Evolutionary conservation across 92 coral and sea anemone genomes (phyloP).

Genomic region (Epizoanthus illoricatus): DNA sequence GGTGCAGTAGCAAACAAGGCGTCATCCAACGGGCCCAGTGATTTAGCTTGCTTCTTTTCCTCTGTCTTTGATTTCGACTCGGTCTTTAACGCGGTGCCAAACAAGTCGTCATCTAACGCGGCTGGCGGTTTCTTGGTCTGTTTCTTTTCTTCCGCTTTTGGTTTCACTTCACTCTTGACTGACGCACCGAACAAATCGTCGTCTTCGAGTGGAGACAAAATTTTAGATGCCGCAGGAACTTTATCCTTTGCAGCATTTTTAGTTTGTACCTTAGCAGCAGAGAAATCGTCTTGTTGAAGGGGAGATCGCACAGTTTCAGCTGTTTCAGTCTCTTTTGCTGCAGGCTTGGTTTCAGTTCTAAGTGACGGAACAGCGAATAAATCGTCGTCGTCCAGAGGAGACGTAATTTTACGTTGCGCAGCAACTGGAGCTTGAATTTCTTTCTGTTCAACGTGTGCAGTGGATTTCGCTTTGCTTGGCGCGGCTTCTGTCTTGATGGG

Average conservation of each 20-base stretch:
- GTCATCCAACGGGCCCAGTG: too few relatives aligned
- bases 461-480: not conserved
- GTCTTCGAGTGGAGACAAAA: conserved; percentile 43
- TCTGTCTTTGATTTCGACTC: too few relatives aligned
- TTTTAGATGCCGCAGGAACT: conserved; percentile 1
- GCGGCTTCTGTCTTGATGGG: conserved; percentile 1
- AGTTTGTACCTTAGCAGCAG: conserved; percentile 25
- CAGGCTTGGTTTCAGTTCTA: conserved; percentile 29
- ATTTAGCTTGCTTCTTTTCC: too few relatives aligned
- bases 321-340: conserved; percentile 19
- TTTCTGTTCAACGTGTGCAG: not conserved
- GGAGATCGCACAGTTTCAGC: conserved; percentile 23
- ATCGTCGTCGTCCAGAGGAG: conserved; percentile 46
- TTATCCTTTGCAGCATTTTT: conserved; percentile 28
- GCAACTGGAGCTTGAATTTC: not conserved
- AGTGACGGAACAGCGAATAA: conserved; percentile 32
- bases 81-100: too few relatives aligned
- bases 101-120: conserved; percentile 1
- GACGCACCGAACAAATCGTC: conserved; percentile 72
- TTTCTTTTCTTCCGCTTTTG: conserved; percentile 19
- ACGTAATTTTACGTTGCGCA: conserved; percentile 3
- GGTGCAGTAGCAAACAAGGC: too few relatives aligned
- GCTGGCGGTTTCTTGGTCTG: not conserved
- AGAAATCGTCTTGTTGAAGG: conserved; percentile 35
- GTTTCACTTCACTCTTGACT: conserved; percentile 37